Base-by-base conservation (phyloP, 1,140 invertebrate genomes). In the Rhysida immarginata region DNA sequence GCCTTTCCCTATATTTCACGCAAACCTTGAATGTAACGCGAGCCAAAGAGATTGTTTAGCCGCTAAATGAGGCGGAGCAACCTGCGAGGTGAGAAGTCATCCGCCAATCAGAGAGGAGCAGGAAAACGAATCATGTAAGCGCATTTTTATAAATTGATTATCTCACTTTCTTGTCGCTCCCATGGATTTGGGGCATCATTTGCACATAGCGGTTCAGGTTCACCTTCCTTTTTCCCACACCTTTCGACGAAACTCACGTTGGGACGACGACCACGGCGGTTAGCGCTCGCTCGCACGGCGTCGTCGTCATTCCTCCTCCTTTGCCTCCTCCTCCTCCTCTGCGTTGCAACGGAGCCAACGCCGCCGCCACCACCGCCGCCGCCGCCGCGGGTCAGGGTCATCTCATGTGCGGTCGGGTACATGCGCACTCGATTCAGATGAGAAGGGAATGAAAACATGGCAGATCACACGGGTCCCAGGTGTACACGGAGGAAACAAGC, bases 111-210 rank as follows among this genome's bases (percentile, higher is more conserved):
- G 55, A 26, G 35, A 5, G 3, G 44, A 43, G 45, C 45, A 49
- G 55, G 55, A 27, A 56, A 56, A 42, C 55, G 55, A 56, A 56
- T 56, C 55, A 56, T 49, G 55, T 18, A 41, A 51, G 55, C 45
- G 55, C 55, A 56, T 56, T 56, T 56, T 56, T 56, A 51, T 35
- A 56, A 56, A 56, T 49, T 56, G 25, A 56, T 56, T 56, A 24
- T 41, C 18, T 41, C 53, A 54, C 23, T 41, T 35, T 26, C 49
- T 51, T 51, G 49, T 51, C 49, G 49, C 49, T 51, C 26, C 49
- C 24, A 51, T 51, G 49, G 49, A 51, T 51, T 24, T 51, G 49
- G 49, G 26, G 24, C 49, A 51, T 51, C 49, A 25, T 51, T 51
- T 51, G 49, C 24, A 25, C 23, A 26, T 51, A 8, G 49, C 26